Evolutionary conservation across 2,113 vertebrate genomes (phyloP).

Genomic region (Myotis davidii): DNA sequence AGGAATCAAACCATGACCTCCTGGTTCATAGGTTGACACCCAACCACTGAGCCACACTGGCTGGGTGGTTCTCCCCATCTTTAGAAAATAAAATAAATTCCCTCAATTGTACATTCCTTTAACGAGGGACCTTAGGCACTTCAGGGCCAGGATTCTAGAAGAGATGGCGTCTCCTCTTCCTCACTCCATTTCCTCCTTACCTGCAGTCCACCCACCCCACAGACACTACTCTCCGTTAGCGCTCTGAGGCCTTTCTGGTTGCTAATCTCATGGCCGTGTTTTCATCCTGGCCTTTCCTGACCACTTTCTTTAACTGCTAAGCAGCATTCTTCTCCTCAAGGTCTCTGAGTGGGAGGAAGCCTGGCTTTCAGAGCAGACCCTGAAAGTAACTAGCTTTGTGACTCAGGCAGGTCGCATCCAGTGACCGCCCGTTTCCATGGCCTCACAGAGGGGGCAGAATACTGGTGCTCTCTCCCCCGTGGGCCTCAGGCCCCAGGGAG

Average conservation of each 20-base stretch:
- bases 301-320: neutral
- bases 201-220: neutral
- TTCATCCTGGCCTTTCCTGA: neutral
- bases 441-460: neutral
- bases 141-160: neutral
- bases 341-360: neutral
- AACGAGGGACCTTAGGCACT: neutral
- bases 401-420: neutral
- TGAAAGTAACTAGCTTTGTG: neutral
- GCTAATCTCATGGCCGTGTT: neutral
- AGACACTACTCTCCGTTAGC: neutral
- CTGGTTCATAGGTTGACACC: no score
- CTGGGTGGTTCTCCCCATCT: neutral
- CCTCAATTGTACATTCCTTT: neutral
- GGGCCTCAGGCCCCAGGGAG: neutral
- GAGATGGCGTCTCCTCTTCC: neutral
- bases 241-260: neutral
- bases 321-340: neutral
- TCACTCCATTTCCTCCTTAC: neutral
- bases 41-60: no score
- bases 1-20: no score
- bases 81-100: neutral
- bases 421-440: no score
- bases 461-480: fast-evolving
- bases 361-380: neutral